These are phyloP conservation scores for Engystomops pustulosus DNA, from an alignment of 2,113 vertebrate genomes.

Conservation along the genomic window DNA sequence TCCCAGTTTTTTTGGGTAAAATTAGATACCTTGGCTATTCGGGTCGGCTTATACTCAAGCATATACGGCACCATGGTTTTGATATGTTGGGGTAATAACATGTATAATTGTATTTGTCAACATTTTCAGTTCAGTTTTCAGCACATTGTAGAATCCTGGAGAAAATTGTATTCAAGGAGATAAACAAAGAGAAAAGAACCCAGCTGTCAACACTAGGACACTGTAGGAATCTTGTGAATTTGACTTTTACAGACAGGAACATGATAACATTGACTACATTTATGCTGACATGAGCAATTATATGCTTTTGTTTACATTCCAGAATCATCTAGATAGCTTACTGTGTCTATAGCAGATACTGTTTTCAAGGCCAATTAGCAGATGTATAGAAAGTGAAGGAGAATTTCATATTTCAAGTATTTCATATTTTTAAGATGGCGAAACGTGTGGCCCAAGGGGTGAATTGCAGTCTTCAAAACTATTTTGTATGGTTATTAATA, in stretches of 20 bases:
- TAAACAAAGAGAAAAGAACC: not conserved
- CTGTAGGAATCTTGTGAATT: not conserved
- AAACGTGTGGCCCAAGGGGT: too few relatives aligned
- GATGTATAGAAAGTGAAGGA: too few relatives aligned
- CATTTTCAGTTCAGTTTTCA: not conserved
- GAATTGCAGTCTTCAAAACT: too few relatives aligned
- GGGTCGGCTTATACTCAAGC: too few relatives aligned
- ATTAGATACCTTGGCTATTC: too few relatives aligned
- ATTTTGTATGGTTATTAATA: too few relatives aligned
- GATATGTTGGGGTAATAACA: not conserved
- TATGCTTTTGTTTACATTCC: conserved; percentile 28
- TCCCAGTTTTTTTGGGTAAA: too few relatives aligned
- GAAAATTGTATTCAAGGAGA: not conserved
- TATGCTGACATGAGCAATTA: conserved; percentile 20
- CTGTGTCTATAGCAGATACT: conserved; percentile 6
- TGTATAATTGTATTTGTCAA: not conserved
- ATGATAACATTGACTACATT: not conserved
- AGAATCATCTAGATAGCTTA: not conserved
- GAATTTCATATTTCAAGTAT: too few relatives aligned
- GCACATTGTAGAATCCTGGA: not conserved
- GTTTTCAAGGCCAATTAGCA: not conserved
- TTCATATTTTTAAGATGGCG: too few relatives aligned
- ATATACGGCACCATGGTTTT: too few relatives aligned
- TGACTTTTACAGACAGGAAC: not conserved
- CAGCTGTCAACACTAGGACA: not conserved